Percentiles rank a stretch among this genome's conserved stretches.
Evolutionary conservation across 2,888 invertebrate species (phyloP).

Genomic region (Masnerella sp.): DNA sequence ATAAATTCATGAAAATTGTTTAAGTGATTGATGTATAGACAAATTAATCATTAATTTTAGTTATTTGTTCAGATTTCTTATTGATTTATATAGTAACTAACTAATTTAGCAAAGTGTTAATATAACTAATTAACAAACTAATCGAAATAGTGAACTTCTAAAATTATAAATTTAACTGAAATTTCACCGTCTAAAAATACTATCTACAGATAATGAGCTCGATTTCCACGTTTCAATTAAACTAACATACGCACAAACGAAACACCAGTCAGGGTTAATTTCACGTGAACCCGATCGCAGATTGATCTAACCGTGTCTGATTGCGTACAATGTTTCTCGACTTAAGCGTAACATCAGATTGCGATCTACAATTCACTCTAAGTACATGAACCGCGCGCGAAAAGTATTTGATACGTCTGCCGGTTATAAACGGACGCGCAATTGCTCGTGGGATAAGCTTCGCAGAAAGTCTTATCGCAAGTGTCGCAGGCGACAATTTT

Average conservation of each 20-base stretch:
- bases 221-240: conserved; percentile 20
- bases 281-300: conserved; percentile 12
- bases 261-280: conserved; percentile 27
- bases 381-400: conserved; percentile 9
- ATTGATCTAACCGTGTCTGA: conserved; percentile 29
- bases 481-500: conserved; percentile 8
- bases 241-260: conserved; percentile 1
- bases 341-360: conserved; percentile 20
- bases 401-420: conserved; percentile 35
- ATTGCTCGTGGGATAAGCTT: conserved; percentile 43
- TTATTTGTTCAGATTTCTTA: too few species aligned
- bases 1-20: too few species aligned
- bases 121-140: too few species aligned
- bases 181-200: not conserved
- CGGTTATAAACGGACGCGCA: conserved; percentile 18
- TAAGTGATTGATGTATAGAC: too few species aligned
- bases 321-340: conserved; percentile 24
- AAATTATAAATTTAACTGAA: too few species aligned
- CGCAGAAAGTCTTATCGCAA: conserved; percentile 40
- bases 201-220: conserved; percentile 17
- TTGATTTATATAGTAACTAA: too few species aligned
- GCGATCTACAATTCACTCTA: conserved; percentile 29
- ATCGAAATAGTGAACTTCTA: too few species aligned
- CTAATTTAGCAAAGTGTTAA: too few species aligned
- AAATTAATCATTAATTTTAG: too few species aligned